These are phyloP conservation scores for Hypomecis punctinalis DNA, from an alignment of 2,888 invertebrate genomes.

Conservation along the genomic window DNA sequence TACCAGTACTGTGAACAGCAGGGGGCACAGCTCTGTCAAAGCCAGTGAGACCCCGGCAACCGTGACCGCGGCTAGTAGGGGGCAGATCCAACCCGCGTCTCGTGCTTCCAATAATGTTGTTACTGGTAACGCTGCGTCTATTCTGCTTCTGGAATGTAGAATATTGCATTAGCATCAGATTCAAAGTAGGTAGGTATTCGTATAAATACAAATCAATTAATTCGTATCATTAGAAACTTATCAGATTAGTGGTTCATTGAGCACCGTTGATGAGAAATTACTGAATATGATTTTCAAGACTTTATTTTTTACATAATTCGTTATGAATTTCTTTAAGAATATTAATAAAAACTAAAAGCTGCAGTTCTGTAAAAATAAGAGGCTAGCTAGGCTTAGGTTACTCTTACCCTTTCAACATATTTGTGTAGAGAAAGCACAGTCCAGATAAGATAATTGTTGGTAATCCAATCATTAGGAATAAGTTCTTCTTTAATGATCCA, in stretches of 20 bases:
- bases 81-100: constrained; percentile 86
- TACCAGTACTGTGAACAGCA: constrained; percentile 83
- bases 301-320: no score
- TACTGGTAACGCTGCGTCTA: constrained; percentile 85
- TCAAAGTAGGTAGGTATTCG: no score
- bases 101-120: constrained; percentile 85
- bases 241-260: no score
- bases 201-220: no score
- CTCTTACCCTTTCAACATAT: constrained; percentile 77
- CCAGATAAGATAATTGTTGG: constrained; percentile 69
- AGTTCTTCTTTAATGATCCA: constrained; percentile 65
- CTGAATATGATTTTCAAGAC: no score
- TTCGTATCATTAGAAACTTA: no score
- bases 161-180: neutral
- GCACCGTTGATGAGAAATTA: no score
- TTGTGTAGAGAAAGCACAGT: constrained; percentile 76
- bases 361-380: no score
- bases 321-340: no score
- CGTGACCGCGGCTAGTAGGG: constrained; percentile 84
- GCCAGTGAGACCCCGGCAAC: constrained; percentile 86
- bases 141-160: constrained; percentile 73
- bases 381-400: no score
- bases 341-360: no score
- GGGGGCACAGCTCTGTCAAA: constrained; percentile 86
- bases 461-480: constrained; percentile 68